Evolutionary conservation across 2,888 invertebrate genomes (phyloP), one percentile per base, ranked within the genome.

Genomic region (Netelia fuscicornis): DNA sequence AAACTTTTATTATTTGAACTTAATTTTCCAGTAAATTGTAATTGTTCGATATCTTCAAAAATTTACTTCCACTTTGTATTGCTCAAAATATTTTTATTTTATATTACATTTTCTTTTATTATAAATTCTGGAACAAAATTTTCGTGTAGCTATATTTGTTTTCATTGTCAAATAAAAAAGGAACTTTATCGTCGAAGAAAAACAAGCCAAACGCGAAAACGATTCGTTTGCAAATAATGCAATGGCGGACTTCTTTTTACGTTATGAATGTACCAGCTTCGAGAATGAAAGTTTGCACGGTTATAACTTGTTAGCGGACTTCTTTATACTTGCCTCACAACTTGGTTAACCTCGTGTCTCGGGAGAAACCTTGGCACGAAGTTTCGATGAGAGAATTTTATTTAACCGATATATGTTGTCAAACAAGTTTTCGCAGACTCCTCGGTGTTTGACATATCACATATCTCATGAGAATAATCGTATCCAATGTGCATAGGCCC

Each of bases 171-270:
- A 30, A 5, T 30, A 30, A 30, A 30, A 30, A 30, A 30, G 30
- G 30, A 30, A 3, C 30, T 30, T 30, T 30, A 30, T 30, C 30
- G 30, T 30, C 30, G 30, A 30, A 5, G 30, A 30, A 30, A 3
- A 30, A 30, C 30, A 30, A 30, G 30, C 30, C 30, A 30, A 30
- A 30, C 30, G 5, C 2, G 30, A 30, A 30, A n/a, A 11, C n/a
- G 54, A 70, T 70, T 70, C 54, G 25, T 48, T 52, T 23, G 23
- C 6, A 48, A 48, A 67, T 48, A 67, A 67, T n/a, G n/a, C n/a
- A 30, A 30, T 30, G 5, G 3, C 5, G 30, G 30, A 5, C 0
- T 30, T 30, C 30, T 30, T 30, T 17, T 17, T 17, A 30, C 6
- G 30, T 30, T 30, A 30, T 30, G 30, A 30, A 30, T 30, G 30